phyloP scores from a whole-genome alignment of 23 tunicate genomes.

The Oikopleura dioica region DNA sequence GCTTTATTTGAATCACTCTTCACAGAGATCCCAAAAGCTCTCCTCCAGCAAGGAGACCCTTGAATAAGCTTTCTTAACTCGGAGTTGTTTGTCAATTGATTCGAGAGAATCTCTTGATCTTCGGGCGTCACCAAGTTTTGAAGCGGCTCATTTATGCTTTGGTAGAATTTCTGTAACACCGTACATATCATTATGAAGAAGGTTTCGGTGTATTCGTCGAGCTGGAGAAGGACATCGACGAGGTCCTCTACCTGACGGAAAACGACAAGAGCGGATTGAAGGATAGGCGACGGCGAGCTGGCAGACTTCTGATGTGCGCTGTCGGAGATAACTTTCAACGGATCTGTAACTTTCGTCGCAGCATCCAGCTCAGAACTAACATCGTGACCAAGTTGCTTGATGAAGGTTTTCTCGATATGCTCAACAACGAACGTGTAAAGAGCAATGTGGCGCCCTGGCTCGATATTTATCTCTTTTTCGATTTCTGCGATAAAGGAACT shows the following conservation, averaged over 20 bases:
- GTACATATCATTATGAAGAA: neutral
- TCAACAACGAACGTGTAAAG: conserved; percentile 68
- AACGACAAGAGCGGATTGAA: conserved; percentile 64
- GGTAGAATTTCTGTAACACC: neutral
- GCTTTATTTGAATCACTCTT: neutral
- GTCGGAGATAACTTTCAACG: conserved; percentile 54
- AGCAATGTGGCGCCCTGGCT: conserved; percentile 23
- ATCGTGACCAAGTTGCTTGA: conserved; percentile 63
- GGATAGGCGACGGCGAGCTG: conserved; percentile 21
- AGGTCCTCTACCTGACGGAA: conserved; percentile 65
- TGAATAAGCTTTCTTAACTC: neutral
- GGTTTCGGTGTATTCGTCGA: conserved; percentile 7
- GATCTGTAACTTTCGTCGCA: conserved; percentile 87
- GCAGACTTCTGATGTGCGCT: conserved; percentile 19
- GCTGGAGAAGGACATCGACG: neutral
- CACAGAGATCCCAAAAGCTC: neutral
- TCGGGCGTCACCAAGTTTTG: neutral
- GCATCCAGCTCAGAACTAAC: conserved; percentile 71
- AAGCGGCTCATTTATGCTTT: neutral
- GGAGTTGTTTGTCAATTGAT: neutral
- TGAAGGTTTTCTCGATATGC: conserved; percentile 75
- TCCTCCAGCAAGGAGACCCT: neutral
- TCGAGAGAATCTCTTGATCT: neutral
- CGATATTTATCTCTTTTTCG: conserved; percentile 22
- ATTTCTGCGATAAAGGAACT: conserved; percentile 59